Evolutionary conservation across 2,888 invertebrate species (phyloP), one percentile per base, ranked within the genome.

Genomic region (Cecidostiba fungosa): DNA sequence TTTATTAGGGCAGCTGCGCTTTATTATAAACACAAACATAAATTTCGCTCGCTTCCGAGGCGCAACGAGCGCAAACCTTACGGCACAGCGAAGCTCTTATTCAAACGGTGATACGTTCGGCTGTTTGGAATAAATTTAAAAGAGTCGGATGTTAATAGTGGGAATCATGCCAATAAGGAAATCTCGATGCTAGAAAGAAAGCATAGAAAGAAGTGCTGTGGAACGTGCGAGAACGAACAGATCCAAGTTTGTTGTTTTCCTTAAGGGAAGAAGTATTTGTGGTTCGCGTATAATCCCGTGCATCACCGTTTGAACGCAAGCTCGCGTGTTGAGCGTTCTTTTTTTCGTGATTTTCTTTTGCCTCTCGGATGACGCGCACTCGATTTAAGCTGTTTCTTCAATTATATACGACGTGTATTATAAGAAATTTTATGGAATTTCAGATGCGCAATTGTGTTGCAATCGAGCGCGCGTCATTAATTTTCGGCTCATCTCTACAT

Each of bases 401-500:
- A 62, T 62, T 10, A n/a, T 23, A 14, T 12, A n/a, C 12, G 4
- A 62, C 19, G 16, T 19, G 26, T 62, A 29, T 23, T 3, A n/a
- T n/a, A n/a, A n/a, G n/a, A n/a, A 39, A n/a, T 39, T 39, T 72
- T 39, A 0, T 32, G n/a, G 43, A 23, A 72, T 43, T 12, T 23
- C n/a, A 16, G n/a, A 23, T n/a, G n/a, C n/a, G n/a, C n/a, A n/a
- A n/a, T 26, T 12, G 66, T 86, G 77, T 54, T 83, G 29, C 47
- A 14, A 59, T 39, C 69, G 59, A 84, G 70, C 10, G 76, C 43
- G 70, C 36, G 10, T 39, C 76, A 32, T 19, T 39, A 74, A 54
- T 39, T 78, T 77, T 85, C 76, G 73, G 62, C 70, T 73, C 43
- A 69, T 79, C 76, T 77, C 82, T 69, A 69, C 8, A 69, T 84